Base-by-base conservation (phyloP, 2,888 invertebrate genomes). In the Meghimatium bilineatum region DNA sequence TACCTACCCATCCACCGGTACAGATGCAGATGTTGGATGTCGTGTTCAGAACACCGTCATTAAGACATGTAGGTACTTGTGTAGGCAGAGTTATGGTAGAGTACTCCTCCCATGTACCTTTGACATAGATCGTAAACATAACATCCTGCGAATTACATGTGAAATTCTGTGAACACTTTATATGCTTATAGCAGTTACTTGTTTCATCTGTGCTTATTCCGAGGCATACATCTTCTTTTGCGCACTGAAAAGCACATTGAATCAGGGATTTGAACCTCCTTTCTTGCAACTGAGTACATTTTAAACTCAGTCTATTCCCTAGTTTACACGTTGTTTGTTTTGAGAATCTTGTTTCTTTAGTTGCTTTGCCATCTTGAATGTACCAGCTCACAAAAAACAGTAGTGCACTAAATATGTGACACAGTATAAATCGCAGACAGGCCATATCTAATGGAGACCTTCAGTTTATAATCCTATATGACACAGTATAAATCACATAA, bases 1-100 rank as follows among this genome's bases (percentile, higher is more conserved):
- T 29, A 34, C 76, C 76, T 1, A 76, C 76, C 76, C 76, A 76
- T 1, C 60, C 56, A 14, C 60, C 60, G 17, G 12, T 60, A 26
- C 76, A 76, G 14, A 8, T 36, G n/a, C 76, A 76, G 14, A 32
- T 17, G 26, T 52, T 52, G 1, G 17, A 14, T 10, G 52, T 52
- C 2, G 29, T 23, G 49, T 74, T 74, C 36, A 17, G 20, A 23
- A 23, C 23, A 20, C 56, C 56, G 3, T 56, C 56, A 56, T 56
- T 56, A 17, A 23, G 56, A 56, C 56, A 56, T 23, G 56, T 17
- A 3, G 56, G 56, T 17, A 23, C 20, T 56, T 8, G 8, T 20
- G 56, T 56, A 14, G 56, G 23, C 17, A 56, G 20, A 23, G 20
- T 3, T 56, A 20, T 23, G 6, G 56, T 56, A 56, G 56, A 56